Percentiles rank a stretch among this genome's conserved stretches.
These are phyloP conservation scores for Epicampocera succincta DNA, from an alignment of 2,888 invertebrate genomes.

Conservation along the genomic window DNA sequence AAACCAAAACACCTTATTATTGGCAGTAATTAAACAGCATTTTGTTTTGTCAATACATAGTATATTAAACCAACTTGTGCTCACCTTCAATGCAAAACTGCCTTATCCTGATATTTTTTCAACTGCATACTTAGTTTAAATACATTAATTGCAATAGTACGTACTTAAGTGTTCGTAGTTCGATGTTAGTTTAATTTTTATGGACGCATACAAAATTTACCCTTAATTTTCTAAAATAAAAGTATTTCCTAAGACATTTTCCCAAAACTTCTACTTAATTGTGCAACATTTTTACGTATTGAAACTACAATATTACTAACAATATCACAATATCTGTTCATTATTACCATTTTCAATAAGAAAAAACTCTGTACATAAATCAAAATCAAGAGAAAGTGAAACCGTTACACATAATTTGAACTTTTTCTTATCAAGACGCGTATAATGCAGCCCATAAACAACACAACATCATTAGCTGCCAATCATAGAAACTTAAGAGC, in stretches of 20 bases:
- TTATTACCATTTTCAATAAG: too few species aligned
- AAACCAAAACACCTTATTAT: conserved; percentile 6
- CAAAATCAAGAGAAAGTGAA: too few species aligned
- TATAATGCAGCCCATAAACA: too few species aligned
- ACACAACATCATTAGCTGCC: too few species aligned
- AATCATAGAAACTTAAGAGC: too few species aligned
- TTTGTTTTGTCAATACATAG: conserved; percentile 22
- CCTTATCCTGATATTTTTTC: neutral
- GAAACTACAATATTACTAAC: conserved; percentile 21
- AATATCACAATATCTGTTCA: neutral
- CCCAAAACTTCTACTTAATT: neutral
- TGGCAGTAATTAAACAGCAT: conserved; percentile 8
- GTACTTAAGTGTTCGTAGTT: conserved; percentile 38
- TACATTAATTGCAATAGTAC: conserved; percentile 9
- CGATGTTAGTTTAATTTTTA: conserved; percentile 48
- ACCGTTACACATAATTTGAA: too few species aligned
- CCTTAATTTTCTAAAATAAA: neutral
- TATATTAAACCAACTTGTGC: conserved; percentile 32
- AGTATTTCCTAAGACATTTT: neutral
- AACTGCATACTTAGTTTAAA: conserved; percentile 34
- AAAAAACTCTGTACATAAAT: too few species aligned
- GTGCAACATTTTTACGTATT: conserved; percentile 1
- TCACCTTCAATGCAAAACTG: neutral
- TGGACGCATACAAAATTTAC: conserved; percentile 20
- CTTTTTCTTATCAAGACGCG: too few species aligned